Base-by-base conservation (phyloP, 1,140 invertebrate genomes). In the Drosophila pseudoananassae region DNA sequence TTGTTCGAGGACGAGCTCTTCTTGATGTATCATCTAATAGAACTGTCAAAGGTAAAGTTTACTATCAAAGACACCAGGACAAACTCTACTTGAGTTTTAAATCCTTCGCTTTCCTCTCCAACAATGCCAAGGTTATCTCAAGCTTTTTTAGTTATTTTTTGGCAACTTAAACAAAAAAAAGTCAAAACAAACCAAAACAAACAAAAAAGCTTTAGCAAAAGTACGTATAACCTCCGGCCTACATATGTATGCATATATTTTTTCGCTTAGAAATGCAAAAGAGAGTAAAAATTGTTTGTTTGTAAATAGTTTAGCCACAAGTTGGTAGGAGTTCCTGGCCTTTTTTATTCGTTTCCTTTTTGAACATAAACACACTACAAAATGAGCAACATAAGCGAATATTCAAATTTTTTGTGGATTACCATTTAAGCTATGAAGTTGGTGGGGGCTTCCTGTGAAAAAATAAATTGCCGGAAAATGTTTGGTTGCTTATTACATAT, bases 231-330 rank as follows among this genome's bases (percentile, higher is more conserved):
- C 25, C 25, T 27, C 4, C 5, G 25, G 25, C 25, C 1, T 43
- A n/a, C 15, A 14, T 15, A 9, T 43, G 6, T 43, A n/a, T 43
- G 40, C 7, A 9, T 43, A 43, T 43, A 7, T 14, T 40, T 43
- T 43, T 7, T 12, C 15, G 40, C 14, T 15, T 43, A 17, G 40
- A n/a, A 36, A 36, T 12, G 10, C 33, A 4, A 36, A 36, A 36
- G 33, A 43, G 40, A 43, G 40, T 8, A 43, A 43, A 43, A 43
- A 43, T 14, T 43, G 40, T 43, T 43, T 43, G 40, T 14, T 17
- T 43, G 40, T 17, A 14, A 43, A 36, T 36, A 36, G 33, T 36
- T 36, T 36, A 12, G 33, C 33, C 33, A 36, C 33, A 36, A 36
- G 33, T 36, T 36, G 33, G 33, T 12, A n/a, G 1, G 33, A 36